These are phyloP conservation scores for Platygyra sinensis DNA, from an alignment of 64 coral and sea anemone genomes.

Conservation along the genomic window DNA sequence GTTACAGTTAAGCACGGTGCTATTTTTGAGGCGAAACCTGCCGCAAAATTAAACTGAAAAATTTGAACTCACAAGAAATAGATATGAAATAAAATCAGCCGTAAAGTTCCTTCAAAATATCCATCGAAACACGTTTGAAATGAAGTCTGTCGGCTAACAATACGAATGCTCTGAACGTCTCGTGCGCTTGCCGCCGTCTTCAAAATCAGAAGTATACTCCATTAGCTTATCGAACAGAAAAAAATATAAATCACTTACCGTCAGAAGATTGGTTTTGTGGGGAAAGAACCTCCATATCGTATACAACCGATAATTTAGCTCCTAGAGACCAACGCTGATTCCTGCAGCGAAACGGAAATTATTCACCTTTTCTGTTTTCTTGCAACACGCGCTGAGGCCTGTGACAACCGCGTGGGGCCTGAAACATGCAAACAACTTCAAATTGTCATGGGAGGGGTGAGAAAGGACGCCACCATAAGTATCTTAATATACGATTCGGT, in stretches of 20 bases:
- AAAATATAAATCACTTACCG: neutral
- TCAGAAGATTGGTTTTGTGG: slow-evolving; percentile 26
- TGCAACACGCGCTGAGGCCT: slow-evolving; percentile 34
- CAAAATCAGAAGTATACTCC: neutral
- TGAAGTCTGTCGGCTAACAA: neutral
- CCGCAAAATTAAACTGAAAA: neutral
- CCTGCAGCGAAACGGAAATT: slow-evolving; percentile 36
- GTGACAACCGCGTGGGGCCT: slow-evolving; percentile 46
- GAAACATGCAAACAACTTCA: neutral
- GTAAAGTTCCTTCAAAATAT: neutral
- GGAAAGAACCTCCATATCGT: slow-evolving; percentile 39
- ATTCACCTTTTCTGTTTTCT: slow-evolving; percentile 14
- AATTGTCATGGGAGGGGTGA: neutral
- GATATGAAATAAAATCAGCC: neutral
- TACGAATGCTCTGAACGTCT: neutral
- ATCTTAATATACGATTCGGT: neutral
- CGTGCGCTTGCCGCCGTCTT: neutral
- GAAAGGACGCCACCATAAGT: neutral
- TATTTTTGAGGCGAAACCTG: slow-evolving; percentile 7
- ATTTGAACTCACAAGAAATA: neutral
- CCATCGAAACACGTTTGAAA: neutral
- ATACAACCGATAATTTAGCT: neutral
- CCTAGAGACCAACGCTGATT: neutral
- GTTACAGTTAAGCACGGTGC: slow-evolving; percentile 2
- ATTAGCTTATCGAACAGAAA: neutral